These are phyloP conservation scores for Choristoneura rosaceana DNA, from an alignment of 2,888 invertebrate genomes.

Conservation along the genomic window DNA sequence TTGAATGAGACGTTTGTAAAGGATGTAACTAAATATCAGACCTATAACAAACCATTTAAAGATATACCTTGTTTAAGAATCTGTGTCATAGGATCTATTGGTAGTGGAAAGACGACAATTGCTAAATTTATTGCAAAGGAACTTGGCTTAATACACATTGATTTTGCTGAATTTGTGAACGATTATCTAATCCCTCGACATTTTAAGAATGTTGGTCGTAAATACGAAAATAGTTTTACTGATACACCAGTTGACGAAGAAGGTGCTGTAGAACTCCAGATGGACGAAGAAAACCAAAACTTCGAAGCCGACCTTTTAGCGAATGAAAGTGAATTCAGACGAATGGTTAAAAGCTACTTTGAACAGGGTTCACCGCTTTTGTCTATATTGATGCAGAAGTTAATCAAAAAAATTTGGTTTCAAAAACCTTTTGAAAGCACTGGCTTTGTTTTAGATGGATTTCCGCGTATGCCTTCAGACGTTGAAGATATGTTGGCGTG, in stretches of 20 bases:
- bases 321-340: slow-evolving; percentile 70
- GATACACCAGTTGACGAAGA: slow-evolving; percentile 67
- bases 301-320: slow-evolving; percentile 61
- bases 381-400: slow-evolving; percentile 69
- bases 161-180: slow-evolving; percentile 75
- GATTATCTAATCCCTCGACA: slow-evolving; percentile 69
- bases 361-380: slow-evolving; percentile 77
- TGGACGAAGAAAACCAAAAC: slow-evolving; percentile 69
- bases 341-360: slow-evolving; percentile 78
- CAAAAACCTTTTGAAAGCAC: slow-evolving; percentile 73
- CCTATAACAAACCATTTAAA: slow-evolving; percentile 71
- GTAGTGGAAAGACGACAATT: slow-evolving; percentile 83
- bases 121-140: slow-evolving; percentile 81
- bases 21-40: slow-evolving; percentile 79
- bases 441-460: slow-evolving; percentile 87
- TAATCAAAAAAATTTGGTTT: slow-evolving; percentile 82
- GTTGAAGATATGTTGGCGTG: slow-evolving; percentile 79
- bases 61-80: slow-evolving; percentile 82
- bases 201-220: slow-evolving; percentile 75
- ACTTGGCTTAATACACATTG: slow-evolving; percentile 82
- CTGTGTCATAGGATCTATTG: slow-evolving; percentile 84
- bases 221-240: slow-evolving; percentile 72
- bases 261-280: slow-evolving; percentile 65
- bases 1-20: slow-evolving; percentile 75
- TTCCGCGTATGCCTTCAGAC: slow-evolving; percentile 85